Evolutionary conservation across 1,140 invertebrate genomes (phyloP).

Genomic region (Trichonephila clavata): DNA sequence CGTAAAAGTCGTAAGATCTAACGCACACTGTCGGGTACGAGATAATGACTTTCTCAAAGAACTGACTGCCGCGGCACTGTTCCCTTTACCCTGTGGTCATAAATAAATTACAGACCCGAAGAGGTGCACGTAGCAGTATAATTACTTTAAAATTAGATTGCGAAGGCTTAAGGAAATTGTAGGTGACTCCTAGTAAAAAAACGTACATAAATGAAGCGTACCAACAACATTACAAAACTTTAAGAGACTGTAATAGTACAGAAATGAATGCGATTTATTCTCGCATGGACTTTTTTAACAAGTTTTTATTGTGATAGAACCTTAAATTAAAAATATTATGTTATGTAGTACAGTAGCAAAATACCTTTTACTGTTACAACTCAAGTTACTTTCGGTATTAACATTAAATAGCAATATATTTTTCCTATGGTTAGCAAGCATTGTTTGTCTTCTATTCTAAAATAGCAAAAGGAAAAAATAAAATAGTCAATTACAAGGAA

Average conservation of each 20-base stretch:
- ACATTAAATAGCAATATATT: too few species aligned
- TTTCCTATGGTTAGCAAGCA: too few species aligned
- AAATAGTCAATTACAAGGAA: too few species aligned
- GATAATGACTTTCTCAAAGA: slow-evolving; percentile 42
- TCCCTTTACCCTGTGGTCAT: neutral
- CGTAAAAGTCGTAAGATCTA: slow-evolving; percentile 32
- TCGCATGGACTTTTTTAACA: too few species aligned
- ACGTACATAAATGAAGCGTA: neutral
- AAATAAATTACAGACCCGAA: slow-evolving; percentile 2
- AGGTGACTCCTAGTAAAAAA: neutral
- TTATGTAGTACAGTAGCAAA: too few species aligned
- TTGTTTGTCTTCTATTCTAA: too few species aligned
- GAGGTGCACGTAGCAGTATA: slow-evolving; percentile 16
- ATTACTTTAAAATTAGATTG: slow-evolving; percentile 26
- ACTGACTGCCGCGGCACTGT: neutral
- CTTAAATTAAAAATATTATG: too few species aligned
- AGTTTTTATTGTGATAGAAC: too few species aligned
- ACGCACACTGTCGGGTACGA: neutral
- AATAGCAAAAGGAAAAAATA: too few species aligned
- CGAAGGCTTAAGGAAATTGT: neutral
- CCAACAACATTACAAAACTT: neutral
- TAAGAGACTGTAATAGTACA: neutral
- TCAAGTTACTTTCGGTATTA: too few species aligned
- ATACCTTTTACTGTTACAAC: too few species aligned
- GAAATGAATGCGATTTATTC: neutral